phyloP scores from a whole-genome alignment of 2,888 invertebrate genomes.

The Sinelater perroti region DNA sequence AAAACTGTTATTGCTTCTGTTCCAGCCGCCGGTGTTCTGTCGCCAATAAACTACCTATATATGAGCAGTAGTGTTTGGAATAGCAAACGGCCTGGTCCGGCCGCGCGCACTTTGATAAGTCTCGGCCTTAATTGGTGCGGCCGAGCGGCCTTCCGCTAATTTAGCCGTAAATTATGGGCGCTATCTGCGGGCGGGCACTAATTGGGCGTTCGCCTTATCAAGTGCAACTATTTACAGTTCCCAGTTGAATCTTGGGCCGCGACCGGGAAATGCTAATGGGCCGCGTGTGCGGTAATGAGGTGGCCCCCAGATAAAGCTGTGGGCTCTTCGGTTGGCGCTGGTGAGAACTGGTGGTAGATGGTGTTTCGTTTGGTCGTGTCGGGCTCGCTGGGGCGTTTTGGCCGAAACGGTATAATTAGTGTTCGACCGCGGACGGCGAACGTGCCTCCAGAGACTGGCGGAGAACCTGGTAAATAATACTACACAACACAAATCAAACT shows the following conservation, averaged over 20 bases:
- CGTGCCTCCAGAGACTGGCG: conserved; percentile 31
- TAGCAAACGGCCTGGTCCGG: conserved; percentile 41
- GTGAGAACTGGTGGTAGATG: too few relatives aligned
- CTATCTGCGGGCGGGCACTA: conserved; percentile 15
- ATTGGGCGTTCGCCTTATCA: conserved; percentile 29
- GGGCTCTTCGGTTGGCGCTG: too few relatives aligned
- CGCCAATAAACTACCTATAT: conserved; percentile 44
- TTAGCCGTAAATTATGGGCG: conserved; percentile 7
- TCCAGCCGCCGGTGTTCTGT: conserved; percentile 39
- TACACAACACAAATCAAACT: conserved; percentile 47
- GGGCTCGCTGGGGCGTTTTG: too few relatives aligned
- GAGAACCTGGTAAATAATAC: conserved; percentile 36
- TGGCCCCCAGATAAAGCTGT: too few relatives aligned
- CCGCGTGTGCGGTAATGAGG: conserved; percentile 28
- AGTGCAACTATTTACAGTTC: conserved; percentile 26
- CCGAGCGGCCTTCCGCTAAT: not conserved
- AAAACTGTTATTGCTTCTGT: conserved; percentile 42
- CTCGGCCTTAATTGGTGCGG: not conserved
- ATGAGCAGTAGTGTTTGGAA: conserved; percentile 45
- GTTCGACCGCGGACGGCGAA: too few relatives aligned
- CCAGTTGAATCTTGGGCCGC: too few relatives aligned
- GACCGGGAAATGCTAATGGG: too few relatives aligned
- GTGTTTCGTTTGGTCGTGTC: too few relatives aligned
- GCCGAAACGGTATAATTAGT: too few relatives aligned
- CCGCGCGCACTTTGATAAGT: conserved; percentile 30